Percentiles rank a stretch among this genome's conserved stretches.
phyloP scores from a whole-genome alignment of 2,888 invertebrate species.

The Acleris literana region DNA sequence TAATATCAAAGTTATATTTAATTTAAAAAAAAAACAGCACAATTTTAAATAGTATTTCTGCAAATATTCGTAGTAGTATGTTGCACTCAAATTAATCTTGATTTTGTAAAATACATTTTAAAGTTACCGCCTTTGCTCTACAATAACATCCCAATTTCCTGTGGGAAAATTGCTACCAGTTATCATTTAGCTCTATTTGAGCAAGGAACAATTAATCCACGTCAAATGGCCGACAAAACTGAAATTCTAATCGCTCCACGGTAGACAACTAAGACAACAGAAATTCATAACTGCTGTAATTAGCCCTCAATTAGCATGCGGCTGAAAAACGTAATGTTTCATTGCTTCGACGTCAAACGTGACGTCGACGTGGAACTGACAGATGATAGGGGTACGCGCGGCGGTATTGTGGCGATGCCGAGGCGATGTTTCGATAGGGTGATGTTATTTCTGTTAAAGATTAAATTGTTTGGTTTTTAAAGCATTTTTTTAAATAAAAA shows the following conservation, averaged over 20 bases:
- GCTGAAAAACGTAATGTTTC: slow-evolving; percentile 36
- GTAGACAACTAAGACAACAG: slow-evolving; percentile 35
- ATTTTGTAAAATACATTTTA: too few relatives aligned
- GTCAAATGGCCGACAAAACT: slow-evolving; percentile 13
- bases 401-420: slow-evolving; percentile 43
- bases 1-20: too few relatives aligned
- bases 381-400: slow-evolving; percentile 73
- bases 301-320: slow-evolving; percentile 32
- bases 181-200: background rate
- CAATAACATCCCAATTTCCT: too few relatives aligned
- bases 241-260: slow-evolving; percentile 30
- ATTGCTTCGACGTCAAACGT: slow-evolving; percentile 47
- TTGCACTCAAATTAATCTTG: too few relatives aligned
- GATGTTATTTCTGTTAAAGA: background rate
- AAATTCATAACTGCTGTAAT: slow-evolving; percentile 35
- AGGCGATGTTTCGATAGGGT: background rate
- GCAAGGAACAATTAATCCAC: slow-evolving; percentile 6
- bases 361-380: slow-evolving; percentile 71
- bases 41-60: too few relatives aligned
- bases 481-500: too few relatives aligned
- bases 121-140: too few relatives aligned
- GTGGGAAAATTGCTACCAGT: too few relatives aligned
- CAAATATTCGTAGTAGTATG: too few relatives aligned
- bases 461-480: too few relatives aligned
- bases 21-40: too few relatives aligned